Percentiles rank a stretch among this genome's conserved stretches.
Conservation (phyloP, 92 coral and sea anemone genomes). For the Epizoanthus ramosus region DNA sequence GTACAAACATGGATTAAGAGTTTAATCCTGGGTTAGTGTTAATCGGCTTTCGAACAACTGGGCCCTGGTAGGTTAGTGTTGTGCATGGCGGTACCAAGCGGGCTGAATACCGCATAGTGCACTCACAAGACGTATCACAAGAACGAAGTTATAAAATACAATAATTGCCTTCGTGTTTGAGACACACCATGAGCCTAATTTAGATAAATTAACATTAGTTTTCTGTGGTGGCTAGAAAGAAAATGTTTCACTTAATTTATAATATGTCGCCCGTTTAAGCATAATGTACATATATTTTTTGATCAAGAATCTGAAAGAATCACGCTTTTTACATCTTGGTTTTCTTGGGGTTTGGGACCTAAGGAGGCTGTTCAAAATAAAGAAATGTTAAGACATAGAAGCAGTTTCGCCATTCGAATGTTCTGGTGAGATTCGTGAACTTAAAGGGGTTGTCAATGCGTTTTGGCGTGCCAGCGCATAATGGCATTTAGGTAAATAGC, state of each 20-base stretch:
- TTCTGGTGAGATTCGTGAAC: too few species aligned
- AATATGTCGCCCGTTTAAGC: background rate
- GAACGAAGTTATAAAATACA: background rate
- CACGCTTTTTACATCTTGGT: background rate
- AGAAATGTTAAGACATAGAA: too few species aligned
- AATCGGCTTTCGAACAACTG: too few species aligned
- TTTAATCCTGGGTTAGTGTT: too few species aligned
- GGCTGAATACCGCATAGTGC: background rate
- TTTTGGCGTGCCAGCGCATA: too few species aligned
- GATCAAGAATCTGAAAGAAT: constrained; percentile 1
- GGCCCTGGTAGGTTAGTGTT: too few species aligned
- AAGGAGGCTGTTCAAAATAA: too few species aligned
- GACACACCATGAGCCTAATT: background rate
- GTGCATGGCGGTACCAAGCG: too few species aligned
- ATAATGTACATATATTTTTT: constrained; percentile 9
- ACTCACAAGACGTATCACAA: background rate
- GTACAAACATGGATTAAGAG: too few species aligned
- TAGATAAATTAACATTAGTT: background rate
- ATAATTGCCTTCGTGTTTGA: background rate
- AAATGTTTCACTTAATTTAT: background rate
- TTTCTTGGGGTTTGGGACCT: constrained; percentile 2
- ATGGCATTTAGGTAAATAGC: too few species aligned
- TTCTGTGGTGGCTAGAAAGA: background rate
- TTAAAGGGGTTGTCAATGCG: too few species aligned
- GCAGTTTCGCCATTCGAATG: too few species aligned